A percentile compares a stretch with the other conserved stretches of the same genome.
Evolutionary conservation across 1,140 invertebrate species (phyloP).

Genomic region (Gonioctena quinquepunctata): DNA sequence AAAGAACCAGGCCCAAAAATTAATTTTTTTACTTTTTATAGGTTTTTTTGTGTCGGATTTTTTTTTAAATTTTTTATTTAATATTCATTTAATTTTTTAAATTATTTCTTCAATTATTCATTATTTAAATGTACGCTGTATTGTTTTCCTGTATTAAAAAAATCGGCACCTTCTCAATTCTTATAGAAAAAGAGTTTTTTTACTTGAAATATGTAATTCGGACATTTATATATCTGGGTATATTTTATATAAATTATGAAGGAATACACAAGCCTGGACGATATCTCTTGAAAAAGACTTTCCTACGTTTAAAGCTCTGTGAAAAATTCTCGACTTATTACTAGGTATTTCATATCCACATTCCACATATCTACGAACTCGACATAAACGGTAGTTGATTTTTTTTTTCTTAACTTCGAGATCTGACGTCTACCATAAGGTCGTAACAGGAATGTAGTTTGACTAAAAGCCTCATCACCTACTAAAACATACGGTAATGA

Average conservation of each 20-base stretch:
- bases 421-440: slow-evolving; percentile 3
- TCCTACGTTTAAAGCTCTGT: not conserved
- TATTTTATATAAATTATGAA: not conserved
- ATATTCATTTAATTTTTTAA: too few species aligned
- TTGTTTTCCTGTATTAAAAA: too few species aligned
- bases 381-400: not conserved
- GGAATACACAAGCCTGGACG: not conserved
- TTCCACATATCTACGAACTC: not conserved
- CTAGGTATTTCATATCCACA: not conserved
- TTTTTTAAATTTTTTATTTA: too few species aligned
- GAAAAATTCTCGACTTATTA: not conserved
- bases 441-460: not conserved
- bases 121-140: too few species aligned
- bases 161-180: too few species aligned
- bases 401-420: not conserved
- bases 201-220: too few species aligned
- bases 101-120: too few species aligned
- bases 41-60: too few species aligned
- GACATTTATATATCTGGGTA: too few species aligned
- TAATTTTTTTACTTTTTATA: too few species aligned
- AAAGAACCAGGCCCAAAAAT: too few species aligned
- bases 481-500: not conserved
- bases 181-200: too few species aligned
- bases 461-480: not conserved
- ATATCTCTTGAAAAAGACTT: not conserved